phyloP scores from a whole-genome alignment of 2,113 vertebrate genomes.

The Pluvialis apricaria region DNA sequence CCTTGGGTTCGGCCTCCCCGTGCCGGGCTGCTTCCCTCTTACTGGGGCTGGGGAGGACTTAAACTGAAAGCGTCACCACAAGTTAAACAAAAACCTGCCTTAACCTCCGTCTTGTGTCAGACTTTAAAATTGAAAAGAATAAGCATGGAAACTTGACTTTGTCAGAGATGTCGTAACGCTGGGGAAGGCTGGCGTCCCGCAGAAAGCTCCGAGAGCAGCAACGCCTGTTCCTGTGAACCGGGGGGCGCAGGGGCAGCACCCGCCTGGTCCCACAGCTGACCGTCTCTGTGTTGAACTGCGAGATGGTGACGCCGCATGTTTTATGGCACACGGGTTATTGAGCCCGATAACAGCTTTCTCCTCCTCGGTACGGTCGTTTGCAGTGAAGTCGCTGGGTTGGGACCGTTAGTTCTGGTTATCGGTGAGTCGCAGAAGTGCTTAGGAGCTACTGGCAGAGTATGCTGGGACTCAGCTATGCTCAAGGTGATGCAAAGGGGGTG shows the following conservation, averaged over 20 bases:
- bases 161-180: background rate
- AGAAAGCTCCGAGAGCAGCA: background rate
- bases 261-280: background rate
- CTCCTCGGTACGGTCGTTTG: fast-evolving
- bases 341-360: background rate
- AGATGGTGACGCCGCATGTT: background rate
- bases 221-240: background rate
- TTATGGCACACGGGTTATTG: too few species aligned
- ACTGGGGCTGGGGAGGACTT: background rate
- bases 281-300: fast-evolving
- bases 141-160: background rate
- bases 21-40: background rate
- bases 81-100: background rate
- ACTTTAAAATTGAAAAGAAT: background rate
- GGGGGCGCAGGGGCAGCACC: background rate
- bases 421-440: too few species aligned
- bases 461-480: background rate
- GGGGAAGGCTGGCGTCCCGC: background rate
- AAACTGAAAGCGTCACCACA: too few species aligned
- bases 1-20: background rate
- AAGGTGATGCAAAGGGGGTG: background rate
- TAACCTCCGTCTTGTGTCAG: background rate
- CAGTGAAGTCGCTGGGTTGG: too few species aligned
- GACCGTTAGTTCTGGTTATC: fast-evolving
- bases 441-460: background rate